Evolutionary conservation across 2,113 vertebrate species (phyloP), one percentile per base, ranked within the genome.

Genomic region (Cyprinodon variegatus): DNA sequence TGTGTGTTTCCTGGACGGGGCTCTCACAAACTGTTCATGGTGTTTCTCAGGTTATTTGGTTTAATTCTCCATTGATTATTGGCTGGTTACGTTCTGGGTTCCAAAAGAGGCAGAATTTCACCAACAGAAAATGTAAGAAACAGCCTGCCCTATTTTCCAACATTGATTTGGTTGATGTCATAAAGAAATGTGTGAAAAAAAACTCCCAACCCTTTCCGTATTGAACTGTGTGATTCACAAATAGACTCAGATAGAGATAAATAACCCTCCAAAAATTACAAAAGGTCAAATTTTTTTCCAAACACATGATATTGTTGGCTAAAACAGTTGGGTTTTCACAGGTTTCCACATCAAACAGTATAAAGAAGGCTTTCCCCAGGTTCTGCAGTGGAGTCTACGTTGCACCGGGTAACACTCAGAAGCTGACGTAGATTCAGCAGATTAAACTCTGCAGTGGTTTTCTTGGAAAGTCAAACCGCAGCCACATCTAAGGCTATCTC

Each of bases 401-500:
- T 57, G 67, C 36, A 69, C 20, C 10, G 37, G 20, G 45, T 17
- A 61, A 22, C 9, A 37, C 39, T 61, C 53, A 59, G 22, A 65
- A 12, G 59, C 53, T 14, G 10, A 50, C 37, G 61, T 50, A 57
- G 63, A 75, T 65, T 60, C 13, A 65, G 63, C 39, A 81, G 64
- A 63, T 69, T 20, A 75, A 29, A 13, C 10, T 38, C 29, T 50
- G 45, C 3, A 1, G 72, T 61, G 57, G 38, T 45, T 81, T 84
- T 80, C 73, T 73, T 65, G 20, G 81, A 84, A 79, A 76, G 39
- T 59, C 22, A 81, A 88, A 83, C 79, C 83, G 75, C 40, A 13
- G 66, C 69, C 70, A 77, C 68, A 86, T 82, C 67, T 72, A 11
- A 77, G 20, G 40, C 14, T 1, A 68, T 20, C 22, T 41, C 17